phyloP scores from a whole-genome alignment of 2,113 vertebrate species.

The Andinoacara biseriatus region DNA sequence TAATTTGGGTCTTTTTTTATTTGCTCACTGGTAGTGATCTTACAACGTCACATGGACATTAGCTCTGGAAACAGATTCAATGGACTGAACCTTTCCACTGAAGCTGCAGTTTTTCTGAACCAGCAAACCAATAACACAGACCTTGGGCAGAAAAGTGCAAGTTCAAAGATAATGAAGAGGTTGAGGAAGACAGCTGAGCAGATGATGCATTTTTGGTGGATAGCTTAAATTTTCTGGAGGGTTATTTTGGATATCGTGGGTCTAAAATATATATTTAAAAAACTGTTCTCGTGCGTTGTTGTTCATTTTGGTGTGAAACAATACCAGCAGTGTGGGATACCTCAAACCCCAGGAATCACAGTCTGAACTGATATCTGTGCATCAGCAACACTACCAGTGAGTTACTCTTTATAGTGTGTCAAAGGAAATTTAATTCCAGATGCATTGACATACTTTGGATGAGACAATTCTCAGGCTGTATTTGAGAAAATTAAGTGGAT shows the following conservation, averaged over 20 bases:
- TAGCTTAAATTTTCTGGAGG: slow-evolving; percentile 7
- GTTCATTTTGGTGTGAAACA: slow-evolving; percentile 31
- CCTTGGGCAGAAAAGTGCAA: slow-evolving; percentile 9
- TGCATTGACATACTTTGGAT: background rate
- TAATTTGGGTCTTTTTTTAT: background rate
- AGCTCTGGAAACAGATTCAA: slow-evolving; percentile 5
- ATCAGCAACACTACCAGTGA: slow-evolving; percentile 18
- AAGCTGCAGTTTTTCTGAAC: slow-evolving; percentile 19
- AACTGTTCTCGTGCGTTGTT: background rate
- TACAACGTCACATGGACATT: slow-evolving; percentile 4
- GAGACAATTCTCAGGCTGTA: slow-evolving; percentile 4
- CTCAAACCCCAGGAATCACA: background rate
- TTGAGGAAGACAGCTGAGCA: slow-evolving; percentile 12
- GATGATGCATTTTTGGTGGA: slow-evolving; percentile 28
- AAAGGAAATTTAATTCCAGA: slow-evolving; percentile 20
- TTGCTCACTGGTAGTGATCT: slow-evolving; percentile 13
- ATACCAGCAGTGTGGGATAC: slow-evolving; percentile 11
- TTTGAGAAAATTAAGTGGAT: slow-evolving; percentile 4
- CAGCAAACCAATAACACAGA: slow-evolving; percentile 31
- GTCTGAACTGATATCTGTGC: slow-evolving; percentile 27
- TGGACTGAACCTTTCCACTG: slow-evolving; percentile 2
- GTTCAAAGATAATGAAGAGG: slow-evolving; percentile 22
- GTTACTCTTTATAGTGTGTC: background rate
- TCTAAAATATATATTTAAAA: background rate
- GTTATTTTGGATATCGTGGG: slow-evolving; percentile 19